Base-by-base conservation (phyloP, 2,113 vertebrate species). In the Helogale parvula region DNA sequence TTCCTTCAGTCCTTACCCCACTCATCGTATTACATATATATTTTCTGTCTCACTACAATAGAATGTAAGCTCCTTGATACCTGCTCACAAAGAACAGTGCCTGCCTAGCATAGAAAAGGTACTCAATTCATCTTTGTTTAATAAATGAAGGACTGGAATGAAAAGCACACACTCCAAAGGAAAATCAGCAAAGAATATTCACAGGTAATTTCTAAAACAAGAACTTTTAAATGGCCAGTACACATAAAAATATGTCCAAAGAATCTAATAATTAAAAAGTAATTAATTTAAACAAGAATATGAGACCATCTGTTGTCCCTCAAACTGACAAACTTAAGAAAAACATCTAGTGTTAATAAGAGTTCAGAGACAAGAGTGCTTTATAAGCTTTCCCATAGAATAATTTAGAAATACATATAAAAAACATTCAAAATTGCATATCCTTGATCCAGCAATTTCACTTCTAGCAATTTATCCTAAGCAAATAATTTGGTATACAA, bases 111-210 rank as follows among this genome's bases (percentile, higher is more conserved):
- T 71, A 47, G 65, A 83, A 47, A 92, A 93, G 50, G 16, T 45
- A n/a, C 38, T 92, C 45, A 45, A 77, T 79, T 94, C 82, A 66
- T 57, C 65, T 31, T 29, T 88, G 38, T 79, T 88, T 12, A 88
- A 71, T 68, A 94, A 94, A 88, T 72, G 27, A 90, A 90, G 33
- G 19, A 88, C 96, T 72, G 13, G 17, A 21, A 89, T 92, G 72
- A 80, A 94, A 96, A 92, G 54, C 65, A 85, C 41, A 80, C 10
- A 94, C 29, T 92, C 23, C 38, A 97, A 94, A 89, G 92, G 84
- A 92, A 82, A 86, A 71, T 31, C 5, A 31, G 16, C 38, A 86
- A 81, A 88, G 31, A 50, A 76, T 38, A 60, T 47, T 95, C 72
- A 90, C 17, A 80, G 50, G 66, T 86, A 85, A 85, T 72, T 54